phyloP scores from a whole-genome alignment of 30 jellyfish, hydroid and myxozoan genomes.

The Pseudorhiza aurosa region DNA sequence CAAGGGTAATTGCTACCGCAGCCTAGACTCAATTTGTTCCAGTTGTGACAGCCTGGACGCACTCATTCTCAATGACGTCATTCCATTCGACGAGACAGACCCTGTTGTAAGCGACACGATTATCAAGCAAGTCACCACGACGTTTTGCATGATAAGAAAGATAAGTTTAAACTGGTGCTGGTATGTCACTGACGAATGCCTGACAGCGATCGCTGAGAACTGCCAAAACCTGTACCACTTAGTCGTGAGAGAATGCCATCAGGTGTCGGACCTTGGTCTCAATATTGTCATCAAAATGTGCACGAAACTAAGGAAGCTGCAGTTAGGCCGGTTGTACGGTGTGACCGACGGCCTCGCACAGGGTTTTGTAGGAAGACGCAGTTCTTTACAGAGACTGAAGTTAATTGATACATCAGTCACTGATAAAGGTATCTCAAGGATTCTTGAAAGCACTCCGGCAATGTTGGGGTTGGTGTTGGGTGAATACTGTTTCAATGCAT shows the following conservation, averaged over 20 bases:
- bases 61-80: constrained; percentile 19
- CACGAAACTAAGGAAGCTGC: constrained; percentile 19
- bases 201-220: constrained; percentile 29
- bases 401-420: constrained; percentile 27
- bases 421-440: constrained; percentile 13
- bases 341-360: constrained; percentile 50
- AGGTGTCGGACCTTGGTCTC: constrained; percentile 39
- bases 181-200: constrained; percentile 41
- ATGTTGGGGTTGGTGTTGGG: constrained; percentile 13
- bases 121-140: background rate
- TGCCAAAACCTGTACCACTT: constrained; percentile 41
- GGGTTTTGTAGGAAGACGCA: background rate
- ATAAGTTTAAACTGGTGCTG: constrained; percentile 52
- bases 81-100: constrained; percentile 25
- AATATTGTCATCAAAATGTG: constrained; percentile 7
- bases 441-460: constrained; percentile 22
- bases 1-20: constrained; percentile 43
- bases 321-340: constrained; percentile 48
- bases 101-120: constrained; percentile 26
- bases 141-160: constrained; percentile 9
- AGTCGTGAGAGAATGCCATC: constrained; percentile 43
- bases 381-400: background rate
- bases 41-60: constrained; percentile 3
- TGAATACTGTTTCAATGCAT: constrained; percentile 44
- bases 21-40: constrained; percentile 6